Evolutionary conservation across 2,888 invertebrate species (phyloP).

Genomic region (Cryptus viduatorius): DNA sequence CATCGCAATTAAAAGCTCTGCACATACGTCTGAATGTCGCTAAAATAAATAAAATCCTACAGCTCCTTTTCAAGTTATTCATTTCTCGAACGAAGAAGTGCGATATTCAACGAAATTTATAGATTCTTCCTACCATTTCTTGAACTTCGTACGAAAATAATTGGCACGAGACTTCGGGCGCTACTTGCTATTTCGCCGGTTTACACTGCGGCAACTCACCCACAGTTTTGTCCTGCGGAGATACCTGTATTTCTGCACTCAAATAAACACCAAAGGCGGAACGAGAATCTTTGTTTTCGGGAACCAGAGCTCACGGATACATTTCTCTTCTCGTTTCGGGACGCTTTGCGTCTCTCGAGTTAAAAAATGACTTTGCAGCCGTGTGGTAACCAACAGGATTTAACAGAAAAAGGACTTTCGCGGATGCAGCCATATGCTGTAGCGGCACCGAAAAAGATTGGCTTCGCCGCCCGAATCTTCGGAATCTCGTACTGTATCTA

Average conservation of each 20-base stretch:
- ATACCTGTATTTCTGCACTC: slow-evolving; percentile 32
- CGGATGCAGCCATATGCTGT: slow-evolving; percentile 43
- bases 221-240: too few species aligned
- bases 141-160: too few species aligned
- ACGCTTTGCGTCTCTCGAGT: slow-evolving; percentile 29
- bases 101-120: too few species aligned
- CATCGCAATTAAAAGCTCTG: too few species aligned
- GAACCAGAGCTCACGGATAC: slow-evolving; percentile 12
- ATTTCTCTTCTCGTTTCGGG: slow-evolving; percentile 23
- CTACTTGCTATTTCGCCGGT: too few species aligned
- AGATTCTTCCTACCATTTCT: too few species aligned
- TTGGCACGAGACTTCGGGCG: too few species aligned
- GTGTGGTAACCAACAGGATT: slow-evolving; percentile 59
- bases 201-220: too few species aligned
- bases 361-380: slow-evolving; percentile 50
- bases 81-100: too few species aligned
- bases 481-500: slow-evolving; percentile 33
- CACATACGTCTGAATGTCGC: too few species aligned
- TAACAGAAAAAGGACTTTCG: slow-evolving; percentile 42
- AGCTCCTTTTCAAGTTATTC: too few species aligned
- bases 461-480: slow-evolving; percentile 44
- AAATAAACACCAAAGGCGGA: slow-evolving; percentile 22
- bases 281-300: slow-evolving; percentile 48
- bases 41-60: too few species aligned
- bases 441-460: slow-evolving; percentile 46